phyloP scores from a whole-genome alignment of 2,888 invertebrate genomes.

The Gymnosoma rotundatum region DNA sequence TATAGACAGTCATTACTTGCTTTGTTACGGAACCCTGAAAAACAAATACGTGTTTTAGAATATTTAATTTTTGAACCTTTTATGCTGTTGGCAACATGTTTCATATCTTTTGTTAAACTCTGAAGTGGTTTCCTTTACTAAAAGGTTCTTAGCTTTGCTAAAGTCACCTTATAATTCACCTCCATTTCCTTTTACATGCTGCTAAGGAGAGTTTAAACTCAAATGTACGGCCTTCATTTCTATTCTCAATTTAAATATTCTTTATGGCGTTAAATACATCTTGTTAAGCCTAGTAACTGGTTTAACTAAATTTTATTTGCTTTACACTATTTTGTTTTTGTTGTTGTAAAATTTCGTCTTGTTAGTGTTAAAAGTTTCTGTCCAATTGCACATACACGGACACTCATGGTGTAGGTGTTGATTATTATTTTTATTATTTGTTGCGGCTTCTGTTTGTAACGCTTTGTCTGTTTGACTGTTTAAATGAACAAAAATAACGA shows the following conservation, averaged over 20 bases:
- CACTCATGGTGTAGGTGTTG: constrained; percentile 59
- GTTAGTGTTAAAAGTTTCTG: constrained; percentile 24
- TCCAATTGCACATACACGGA: background rate
- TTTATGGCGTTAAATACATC: no score
- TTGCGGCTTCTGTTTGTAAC: constrained; percentile 62
- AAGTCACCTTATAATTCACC: no score
- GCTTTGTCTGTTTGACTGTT: constrained; percentile 46
- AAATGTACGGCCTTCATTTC: no score
- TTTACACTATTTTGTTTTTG: background rate
- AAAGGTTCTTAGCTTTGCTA: no score
- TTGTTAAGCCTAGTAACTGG: no score
- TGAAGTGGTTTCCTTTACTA: background rate
- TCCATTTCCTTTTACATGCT: no score
- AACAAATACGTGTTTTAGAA: no score
- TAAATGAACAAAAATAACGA: background rate
- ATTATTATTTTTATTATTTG: constrained; percentile 63
- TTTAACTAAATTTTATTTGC: no score
- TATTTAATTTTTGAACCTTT: background rate
- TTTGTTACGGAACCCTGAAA: no score
- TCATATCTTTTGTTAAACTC: background rate
- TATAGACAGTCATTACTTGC: no score
- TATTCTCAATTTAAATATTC: no score
- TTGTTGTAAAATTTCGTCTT: constrained; percentile 1
- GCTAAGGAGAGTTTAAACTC: no score
- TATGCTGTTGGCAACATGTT: background rate